These are phyloP conservation scores for Temnothorax rugatulus DNA, from an alignment of 2,888 invertebrate species.

Conservation along the genomic window DNA sequence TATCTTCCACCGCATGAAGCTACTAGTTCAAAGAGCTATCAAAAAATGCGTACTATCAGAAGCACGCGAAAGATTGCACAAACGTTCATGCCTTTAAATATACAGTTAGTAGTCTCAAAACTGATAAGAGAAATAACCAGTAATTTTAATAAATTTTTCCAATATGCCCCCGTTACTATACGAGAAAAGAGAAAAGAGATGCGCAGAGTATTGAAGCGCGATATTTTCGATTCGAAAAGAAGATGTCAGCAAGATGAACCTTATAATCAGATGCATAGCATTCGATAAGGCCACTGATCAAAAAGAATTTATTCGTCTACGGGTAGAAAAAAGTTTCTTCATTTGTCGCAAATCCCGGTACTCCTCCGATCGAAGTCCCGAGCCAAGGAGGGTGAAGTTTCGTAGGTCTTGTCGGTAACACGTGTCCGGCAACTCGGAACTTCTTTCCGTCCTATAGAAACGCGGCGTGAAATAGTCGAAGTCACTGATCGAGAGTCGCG, in stretches of 20 bases:
- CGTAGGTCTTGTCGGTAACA: slow-evolving; percentile 57
- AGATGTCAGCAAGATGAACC: slow-evolving; percentile 15
- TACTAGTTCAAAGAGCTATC: slow-evolving; percentile 39
- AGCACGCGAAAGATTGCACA: slow-evolving; percentile 3
- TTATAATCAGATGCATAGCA: slow-evolving; percentile 42
- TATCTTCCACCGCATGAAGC: slow-evolving; percentile 44
- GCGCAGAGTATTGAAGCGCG: not conserved
- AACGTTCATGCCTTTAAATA: slow-evolving; percentile 1
- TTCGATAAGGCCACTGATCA: slow-evolving; percentile 33
- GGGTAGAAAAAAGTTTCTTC: slow-evolving; percentile 71
- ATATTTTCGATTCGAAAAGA: not conserved
- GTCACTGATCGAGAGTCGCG: slow-evolving; percentile 60
- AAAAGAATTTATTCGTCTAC: slow-evolving; percentile 50
- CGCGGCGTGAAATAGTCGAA: slow-evolving; percentile 59
- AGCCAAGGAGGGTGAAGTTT: slow-evolving; percentile 58
- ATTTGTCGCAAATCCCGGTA: slow-evolving; percentile 63
- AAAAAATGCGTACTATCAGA: slow-evolving; percentile 43
- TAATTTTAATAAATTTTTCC: not conserved
- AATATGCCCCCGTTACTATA: not conserved
- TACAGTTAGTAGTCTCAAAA: not conserved
- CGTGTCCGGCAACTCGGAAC: slow-evolving; percentile 62
- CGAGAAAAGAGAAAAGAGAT: not conserved
- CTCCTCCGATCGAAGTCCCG: slow-evolving; percentile 41
- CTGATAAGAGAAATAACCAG: not conserved
- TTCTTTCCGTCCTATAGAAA: slow-evolving; percentile 48